Conservation (phyloP, 2,113 vertebrate species). For the Lophochroa leadbeateri region DNA sequence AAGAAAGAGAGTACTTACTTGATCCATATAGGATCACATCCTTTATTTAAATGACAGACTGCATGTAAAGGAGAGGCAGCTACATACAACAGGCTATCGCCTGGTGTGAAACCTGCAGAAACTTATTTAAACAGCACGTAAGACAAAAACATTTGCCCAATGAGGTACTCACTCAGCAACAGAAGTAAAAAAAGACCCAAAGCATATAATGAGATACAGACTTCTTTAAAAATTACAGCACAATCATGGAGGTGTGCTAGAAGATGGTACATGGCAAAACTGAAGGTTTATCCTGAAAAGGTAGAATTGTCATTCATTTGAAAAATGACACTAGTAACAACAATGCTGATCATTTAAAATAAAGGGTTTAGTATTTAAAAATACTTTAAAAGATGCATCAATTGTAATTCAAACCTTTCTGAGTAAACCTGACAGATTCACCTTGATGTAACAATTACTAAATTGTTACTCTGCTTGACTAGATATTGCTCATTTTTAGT, state of each 20-base stretch:
- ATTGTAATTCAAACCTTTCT: not conserved
- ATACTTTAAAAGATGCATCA: not conserved
- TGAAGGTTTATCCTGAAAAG: not conserved
- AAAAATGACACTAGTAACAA: not conserved
- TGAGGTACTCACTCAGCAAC: rapidly evolving
- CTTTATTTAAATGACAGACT: not conserved
- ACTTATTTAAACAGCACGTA: not conserved
- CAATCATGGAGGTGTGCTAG: not conserved
- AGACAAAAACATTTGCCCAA: not conserved
- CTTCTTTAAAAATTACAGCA: not conserved
- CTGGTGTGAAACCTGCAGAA: not conserved
- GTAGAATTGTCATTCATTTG: not conserved
- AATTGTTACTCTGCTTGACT: not conserved
- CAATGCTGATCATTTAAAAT: not conserved
- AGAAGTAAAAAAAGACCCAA: not conserved
- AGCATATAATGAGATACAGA: not conserved
- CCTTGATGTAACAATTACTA: not conserved
- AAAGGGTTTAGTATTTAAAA: not conserved
- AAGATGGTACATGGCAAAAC: not conserved
- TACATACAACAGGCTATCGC: not conserved
- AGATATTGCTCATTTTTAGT: not conserved
- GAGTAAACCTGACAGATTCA: not conserved
- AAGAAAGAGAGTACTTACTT: not conserved
- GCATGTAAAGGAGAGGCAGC: not conserved
- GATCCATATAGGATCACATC: not conserved